These are phyloP conservation scores for Petrophora chlorosata DNA, from an alignment of 2,888 invertebrate species.

Conservation along the genomic window DNA sequence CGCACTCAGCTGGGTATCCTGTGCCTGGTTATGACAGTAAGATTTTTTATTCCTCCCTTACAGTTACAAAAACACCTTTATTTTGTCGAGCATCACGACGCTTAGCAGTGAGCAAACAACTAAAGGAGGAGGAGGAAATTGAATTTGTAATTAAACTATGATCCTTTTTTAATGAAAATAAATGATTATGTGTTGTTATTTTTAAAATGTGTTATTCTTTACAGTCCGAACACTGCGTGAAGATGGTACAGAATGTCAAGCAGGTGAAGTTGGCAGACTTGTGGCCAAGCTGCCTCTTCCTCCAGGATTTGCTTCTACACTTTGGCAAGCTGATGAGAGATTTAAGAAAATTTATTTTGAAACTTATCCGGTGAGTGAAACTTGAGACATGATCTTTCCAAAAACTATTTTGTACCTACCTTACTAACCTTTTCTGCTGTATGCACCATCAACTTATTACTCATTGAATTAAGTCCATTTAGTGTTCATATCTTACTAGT, in stretches of 20 bases:
- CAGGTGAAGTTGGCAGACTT: conserved; percentile 92
- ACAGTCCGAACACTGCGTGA: conserved; percentile 67
- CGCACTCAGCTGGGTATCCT: conserved; percentile 91
- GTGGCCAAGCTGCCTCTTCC: conserved; percentile 93
- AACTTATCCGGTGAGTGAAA: conserved; percentile 90
- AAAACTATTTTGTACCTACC: background rate
- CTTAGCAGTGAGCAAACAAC: no score
- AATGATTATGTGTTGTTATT: background rate
- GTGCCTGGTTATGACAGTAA: conserved; percentile 94
- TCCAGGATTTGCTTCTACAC: conserved; percentile 93
- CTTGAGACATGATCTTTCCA: background rate
- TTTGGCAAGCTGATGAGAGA: conserved; percentile 91
- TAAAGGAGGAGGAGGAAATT: no score
- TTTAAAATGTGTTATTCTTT: conserved; percentile 2
- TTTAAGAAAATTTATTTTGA: conserved; percentile 93
- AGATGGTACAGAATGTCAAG: conserved; percentile 87
- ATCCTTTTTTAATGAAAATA: no score
- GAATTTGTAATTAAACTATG: no score
- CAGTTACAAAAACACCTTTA: no score
- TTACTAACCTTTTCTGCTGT: no score
- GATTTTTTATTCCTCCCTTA: conserved; percentile 46
- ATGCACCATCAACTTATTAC: no score
- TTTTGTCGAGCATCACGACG: no score
- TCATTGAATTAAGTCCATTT: no score
- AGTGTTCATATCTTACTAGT: no score